Base-by-base conservation (phyloP, 2,113 vertebrate genomes). In the Aegotheles bennettii region DNA sequence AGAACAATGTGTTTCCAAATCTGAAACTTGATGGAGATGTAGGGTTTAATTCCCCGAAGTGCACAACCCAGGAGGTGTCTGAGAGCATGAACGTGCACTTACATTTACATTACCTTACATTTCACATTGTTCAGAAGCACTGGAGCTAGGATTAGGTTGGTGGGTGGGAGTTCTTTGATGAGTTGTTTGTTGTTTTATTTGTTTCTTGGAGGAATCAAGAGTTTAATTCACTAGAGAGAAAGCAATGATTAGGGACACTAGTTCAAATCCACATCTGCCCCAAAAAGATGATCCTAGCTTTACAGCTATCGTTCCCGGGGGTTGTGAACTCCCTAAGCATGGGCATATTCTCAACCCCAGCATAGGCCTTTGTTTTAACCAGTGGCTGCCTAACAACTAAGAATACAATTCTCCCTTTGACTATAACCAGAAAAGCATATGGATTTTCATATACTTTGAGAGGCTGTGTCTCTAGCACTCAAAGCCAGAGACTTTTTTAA, bases 161-260 rank as follows among this genome's bases (percentile, higher is more conserved):
- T 9, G 3, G 7, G 11, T 28, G 25, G 14, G 16, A 36, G 9
- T 59, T 59, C 31, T 65, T 50, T 0, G 1, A 36, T 36, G 9
- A 42, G 71, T 42, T 64, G 23, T 26, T 56, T 63, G 38, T 38
- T 19, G 15, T 24, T 77, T 51, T 65, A 4, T 50, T 69, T 51
- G 35, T 71, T 88, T 80, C 21, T 65, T 36, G 50, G 36, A 57
- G 31, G 59, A 88, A 73, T 26, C 13, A 31, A 10, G 19, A 33
- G n/a, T 60, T 82, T 67, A 74, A 59, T 25, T 35, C 11, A 17
- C 20, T 56, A 48, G 10, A 71, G 50, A 28, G 28, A 65, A 65
- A 59, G 15, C 23, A 59, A 33, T 20, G 3, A 11, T 67, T 59
- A 67, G 28, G 35, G 38, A 23, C 36, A 51, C 16, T 51, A 35